Evolutionary conservation across 92 coral and sea anemone genomes (phyloP), one percentile per base, ranked within the genome.

Genomic region (Bergia sp.): DNA sequence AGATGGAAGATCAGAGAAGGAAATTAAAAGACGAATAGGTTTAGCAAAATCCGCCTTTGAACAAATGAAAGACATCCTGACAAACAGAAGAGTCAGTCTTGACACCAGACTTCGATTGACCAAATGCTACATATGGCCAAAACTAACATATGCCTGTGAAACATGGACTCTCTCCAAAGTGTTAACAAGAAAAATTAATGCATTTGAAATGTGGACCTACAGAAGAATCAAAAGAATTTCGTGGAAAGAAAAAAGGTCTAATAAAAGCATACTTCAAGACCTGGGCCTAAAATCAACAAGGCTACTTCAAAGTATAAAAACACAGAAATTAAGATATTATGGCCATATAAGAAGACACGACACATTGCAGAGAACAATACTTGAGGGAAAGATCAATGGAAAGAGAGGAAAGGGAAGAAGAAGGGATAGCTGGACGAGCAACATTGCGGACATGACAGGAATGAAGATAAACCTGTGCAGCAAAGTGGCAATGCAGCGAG

Each of bases 311-410:
- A 29, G 29, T 29, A 29, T 72, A 72, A 72, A 72, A 72, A 72
- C 1, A 7, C 1, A 7, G 10, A 72, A 72, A 72, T 1, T 72
- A 72, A 7, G 76, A 72, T 72, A 72, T 7, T 72, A 72, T 72
- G 76, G 76, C 1, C 10, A 72, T 7, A 72, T 7, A 21, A 72
- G 76, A 72, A 72, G 76, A 72, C 76, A 72, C 76, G 76, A 72
- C 76, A 1, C 76, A 7, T 1, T 72, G 3, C 76, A 72, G 76
- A 72, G 10, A 72, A 72, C 76, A 1, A 72, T 72, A 1, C 10
- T 72, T 1, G 76, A 72, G 76, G 76, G 76, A 72, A 72, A 72
- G 76, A 72, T 72, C 10, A 7, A 72, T 72, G 76, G 76, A 72
- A 72, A 72, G 10, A 72, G 76, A 7, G 10, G 10, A 21, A 1